These are phyloP conservation scores for Ardeotis arabs DNA, from an alignment of 2,113 vertebrate species.

Conservation along the genomic window DNA sequence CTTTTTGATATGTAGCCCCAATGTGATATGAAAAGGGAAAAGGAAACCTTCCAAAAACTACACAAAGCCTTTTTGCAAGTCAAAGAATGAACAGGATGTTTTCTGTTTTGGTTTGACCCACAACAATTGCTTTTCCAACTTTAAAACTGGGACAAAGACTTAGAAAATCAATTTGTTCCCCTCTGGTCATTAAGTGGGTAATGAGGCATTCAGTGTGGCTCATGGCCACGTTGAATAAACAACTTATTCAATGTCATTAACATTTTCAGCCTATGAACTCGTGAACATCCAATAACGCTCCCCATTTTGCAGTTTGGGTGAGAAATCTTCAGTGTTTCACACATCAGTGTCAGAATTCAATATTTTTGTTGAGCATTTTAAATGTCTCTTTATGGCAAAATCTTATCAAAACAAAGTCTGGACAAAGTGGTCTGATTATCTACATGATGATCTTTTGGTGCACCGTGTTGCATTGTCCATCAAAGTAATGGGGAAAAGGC, in stretches of 20 bases:
- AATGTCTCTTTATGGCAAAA: neutral
- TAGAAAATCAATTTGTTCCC: constrained; percentile 32
- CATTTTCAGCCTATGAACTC: neutral
- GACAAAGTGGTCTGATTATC: neutral
- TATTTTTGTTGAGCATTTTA: neutral
- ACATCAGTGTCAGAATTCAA: neutral
- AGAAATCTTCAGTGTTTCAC: neutral
- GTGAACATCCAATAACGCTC: neutral
- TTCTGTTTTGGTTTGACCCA: neutral
- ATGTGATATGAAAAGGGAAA: neutral
- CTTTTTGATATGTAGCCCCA: neutral
- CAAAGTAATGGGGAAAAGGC: neutral
- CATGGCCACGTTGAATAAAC: neutral
- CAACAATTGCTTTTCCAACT: neutral
- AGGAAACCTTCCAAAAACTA: neutral
- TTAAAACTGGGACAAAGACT: neutral
- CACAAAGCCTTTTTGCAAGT: neutral
- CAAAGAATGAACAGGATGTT: neutral
- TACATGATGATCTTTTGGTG: neutral
- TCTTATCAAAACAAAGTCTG: neutral
- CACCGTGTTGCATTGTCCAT: neutral
- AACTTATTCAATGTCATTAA: neutral
- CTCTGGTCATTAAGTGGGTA: neutral
- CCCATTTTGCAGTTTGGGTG: neutral
- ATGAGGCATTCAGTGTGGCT: constrained; percentile 22